Conservation (phyloP, 2,113 vertebrate genomes). For the Cervus canadensis region DNA sequence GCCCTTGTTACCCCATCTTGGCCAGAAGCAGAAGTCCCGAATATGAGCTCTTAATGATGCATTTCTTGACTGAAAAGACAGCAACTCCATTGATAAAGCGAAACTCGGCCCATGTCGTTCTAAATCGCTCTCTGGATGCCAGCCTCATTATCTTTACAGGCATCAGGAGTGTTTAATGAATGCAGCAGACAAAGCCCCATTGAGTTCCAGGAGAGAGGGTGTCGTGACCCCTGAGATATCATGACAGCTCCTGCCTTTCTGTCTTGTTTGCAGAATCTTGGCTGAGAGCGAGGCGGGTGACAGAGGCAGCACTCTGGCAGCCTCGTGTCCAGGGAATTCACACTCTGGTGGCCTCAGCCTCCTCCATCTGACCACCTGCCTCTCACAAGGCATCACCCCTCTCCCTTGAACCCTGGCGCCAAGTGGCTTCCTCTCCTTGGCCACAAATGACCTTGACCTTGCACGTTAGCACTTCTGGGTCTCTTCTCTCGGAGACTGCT, state of each 20-base stretch:
- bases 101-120: not conserved
- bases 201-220: not conserved
- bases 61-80: not conserved
- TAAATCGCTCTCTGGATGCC: not conserved
- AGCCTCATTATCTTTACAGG: not conserved
- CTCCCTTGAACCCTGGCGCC: not conserved
- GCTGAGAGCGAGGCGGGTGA: not conserved
- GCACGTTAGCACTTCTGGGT: not conserved
- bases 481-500: not conserved
- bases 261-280: not conserved
- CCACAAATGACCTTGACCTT: not conserved
- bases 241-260: not conserved
- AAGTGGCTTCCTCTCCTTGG: not conserved
- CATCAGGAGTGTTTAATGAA: not conserved
- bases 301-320: not conserved
- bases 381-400: not conserved
- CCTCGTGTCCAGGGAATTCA: not conserved
- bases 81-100: not conserved
- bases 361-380: not conserved
- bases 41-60: not conserved
- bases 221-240: not conserved
- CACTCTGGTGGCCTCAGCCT: not conserved
- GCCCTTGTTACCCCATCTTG: not conserved
- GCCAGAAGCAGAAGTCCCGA: not conserved
- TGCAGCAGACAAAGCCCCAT: not conserved